Percentiles rank a stretch among this genome's conserved stretches.
phyloP scores from a whole-genome alignment of 2,113 vertebrate genomes.

The Callocephalon fimbriatum region DNA sequence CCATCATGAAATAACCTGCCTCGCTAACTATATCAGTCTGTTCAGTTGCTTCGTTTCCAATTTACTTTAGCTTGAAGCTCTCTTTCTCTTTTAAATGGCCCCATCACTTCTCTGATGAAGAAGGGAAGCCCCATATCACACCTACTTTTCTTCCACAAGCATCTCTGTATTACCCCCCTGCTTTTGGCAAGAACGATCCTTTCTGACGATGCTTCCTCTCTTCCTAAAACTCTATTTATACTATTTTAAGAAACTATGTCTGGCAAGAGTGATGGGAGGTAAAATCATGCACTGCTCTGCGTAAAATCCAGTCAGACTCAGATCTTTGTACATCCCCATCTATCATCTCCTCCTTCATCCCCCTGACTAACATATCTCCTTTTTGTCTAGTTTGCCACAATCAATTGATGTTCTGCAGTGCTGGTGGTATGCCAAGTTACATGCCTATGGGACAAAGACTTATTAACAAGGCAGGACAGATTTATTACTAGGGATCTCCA shows the following conservation, averaged over 20 bases:
- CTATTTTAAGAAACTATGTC: background rate
- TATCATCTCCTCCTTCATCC: background rate
- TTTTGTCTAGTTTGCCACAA: background rate
- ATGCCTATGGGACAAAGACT: background rate
- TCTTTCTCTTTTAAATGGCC: background rate
- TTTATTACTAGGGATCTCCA: background rate
- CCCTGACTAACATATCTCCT: background rate
- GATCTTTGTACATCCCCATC: fast-evolving
- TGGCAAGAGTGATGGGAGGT: background rate
- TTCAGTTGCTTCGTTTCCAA: background rate
- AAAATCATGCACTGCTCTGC: background rate
- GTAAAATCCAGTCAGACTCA: background rate
- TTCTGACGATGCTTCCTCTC: background rate
- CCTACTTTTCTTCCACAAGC: background rate
- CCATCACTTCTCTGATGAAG: background rate
- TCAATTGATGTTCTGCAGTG: background rate
- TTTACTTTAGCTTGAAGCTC: background rate
- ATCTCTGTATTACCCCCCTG: background rate
- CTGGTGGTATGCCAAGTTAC: background rate
- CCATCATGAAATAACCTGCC: background rate
- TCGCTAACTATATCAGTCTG: background rate
- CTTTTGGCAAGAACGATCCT: background rate
- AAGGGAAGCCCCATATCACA: background rate
- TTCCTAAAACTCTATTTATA: background rate
- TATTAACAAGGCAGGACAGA: background rate